Base-by-base conservation (phyloP, 2,797 vertebrate species). In the Gila robusta region DNA sequence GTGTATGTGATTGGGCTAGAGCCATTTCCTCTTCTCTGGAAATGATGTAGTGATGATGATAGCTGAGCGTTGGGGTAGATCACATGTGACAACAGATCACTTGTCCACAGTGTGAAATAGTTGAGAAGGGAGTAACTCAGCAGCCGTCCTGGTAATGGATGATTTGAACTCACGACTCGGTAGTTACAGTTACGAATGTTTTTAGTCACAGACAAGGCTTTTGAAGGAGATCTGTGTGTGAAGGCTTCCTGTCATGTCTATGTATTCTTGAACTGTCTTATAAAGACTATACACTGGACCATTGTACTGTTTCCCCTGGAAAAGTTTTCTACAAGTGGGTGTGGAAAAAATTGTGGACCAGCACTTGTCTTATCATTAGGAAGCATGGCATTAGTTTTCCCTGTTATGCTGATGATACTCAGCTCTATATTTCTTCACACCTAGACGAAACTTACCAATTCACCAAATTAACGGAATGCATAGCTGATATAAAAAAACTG, bases 11-110 rank as follows among this genome's bases (percentile, higher is more conserved):
- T 62, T 19, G n/a, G 47, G 11, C 2, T 10, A 7, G 28, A 64
- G 19, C 19, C 39, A 3, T 56, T 28, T 56, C 2, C n/a, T 59
- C 54, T 59, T 73, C 19, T 7, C 26, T 82, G 67, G 2, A 76
- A 76, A 74, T 37, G 0, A 54, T 69, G 73, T 66, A 4, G 10
- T 54, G 64, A 52, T 77, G 21, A 52, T 39, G 59, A 28, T 41
- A 28, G 8, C 66, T 39, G 47, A n/a, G 21, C 1, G 2, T 82
- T 84, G 11, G 49, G 16, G 8, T 77, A n/a, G n/a, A 71, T 83
- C 82, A 62, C 37, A 56, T 32, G 47, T 69, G 62, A 52, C 82
- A 78, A 70, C 66, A 79, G 71, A 85, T 59, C 74, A 32, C 73
- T 78, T 78, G n/a, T 35, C 12, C 64, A 44, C 74, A 62, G 35